A percentile compares a stretch with the other conserved stretches of the same genome.
These are phyloP conservation scores for Pristiophorus japonicus DNA, from an alignment of 2,113 vertebrate genomes.

Conservation along the genomic window DNA sequence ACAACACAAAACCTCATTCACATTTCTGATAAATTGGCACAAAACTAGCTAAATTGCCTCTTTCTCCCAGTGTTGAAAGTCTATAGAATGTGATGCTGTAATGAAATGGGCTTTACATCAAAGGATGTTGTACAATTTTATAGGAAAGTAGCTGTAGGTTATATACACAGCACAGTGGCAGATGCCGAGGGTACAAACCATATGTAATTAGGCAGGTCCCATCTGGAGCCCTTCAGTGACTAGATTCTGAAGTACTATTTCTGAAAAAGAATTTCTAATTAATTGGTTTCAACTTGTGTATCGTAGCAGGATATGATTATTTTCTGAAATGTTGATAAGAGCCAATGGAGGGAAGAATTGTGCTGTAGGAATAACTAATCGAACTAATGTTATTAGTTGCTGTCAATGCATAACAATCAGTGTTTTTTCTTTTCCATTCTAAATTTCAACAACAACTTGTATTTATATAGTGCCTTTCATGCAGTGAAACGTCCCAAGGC, in stretches of 20 bases:
- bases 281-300: not conserved
- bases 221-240: constrained; percentile 18
- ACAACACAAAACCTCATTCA: not conserved
- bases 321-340: not conserved
- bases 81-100: not conserved
- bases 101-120: not conserved
- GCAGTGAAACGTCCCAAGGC: too few species aligned
- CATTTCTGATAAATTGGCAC: not conserved
- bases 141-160: not conserved
- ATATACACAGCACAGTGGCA: constrained; percentile 5
- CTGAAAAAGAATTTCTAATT: not conserved
- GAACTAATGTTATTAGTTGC: not conserved
- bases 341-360: not conserved
- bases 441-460: too few species aligned
- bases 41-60: not conserved
- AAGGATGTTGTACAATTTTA: constrained; percentile 6
- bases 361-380: not conserved
- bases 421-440: not conserved
- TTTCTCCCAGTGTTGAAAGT: not conserved
- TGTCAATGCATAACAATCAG: not conserved
- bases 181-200: not conserved
- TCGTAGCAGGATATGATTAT: not conserved
- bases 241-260: constrained; percentile 2
- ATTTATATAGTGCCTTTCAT: too few species aligned
- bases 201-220: not conserved